Percentiles rank a stretch among this genome's conserved stretches.
Conservation (phyloP, 1,140 invertebrate species). For the Luehdorfia chinensis region DNA sequence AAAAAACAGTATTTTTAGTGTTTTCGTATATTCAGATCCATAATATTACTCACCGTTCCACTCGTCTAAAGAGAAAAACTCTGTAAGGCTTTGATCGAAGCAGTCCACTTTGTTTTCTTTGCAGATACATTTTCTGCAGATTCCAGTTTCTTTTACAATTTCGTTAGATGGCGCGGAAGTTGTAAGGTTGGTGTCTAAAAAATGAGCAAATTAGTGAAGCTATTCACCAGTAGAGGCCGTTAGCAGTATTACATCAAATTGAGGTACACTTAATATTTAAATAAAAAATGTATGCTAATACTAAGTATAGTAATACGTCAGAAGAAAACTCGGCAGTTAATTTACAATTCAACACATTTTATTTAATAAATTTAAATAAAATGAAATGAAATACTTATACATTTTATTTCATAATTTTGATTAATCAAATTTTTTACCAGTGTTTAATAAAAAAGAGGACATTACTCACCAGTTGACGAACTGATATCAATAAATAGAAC, state of each 20-base stretch:
- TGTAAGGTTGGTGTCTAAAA: slow-evolving; percentile 27
- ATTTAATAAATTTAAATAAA: too few species aligned
- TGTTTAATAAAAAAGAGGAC: too few species aligned
- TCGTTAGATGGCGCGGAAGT: slow-evolving; percentile 18
- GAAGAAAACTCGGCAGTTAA: too few species aligned
- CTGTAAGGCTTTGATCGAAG: slow-evolving; percentile 43
- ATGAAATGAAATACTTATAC: too few species aligned
- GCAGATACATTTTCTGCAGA: slow-evolving; percentile 54
- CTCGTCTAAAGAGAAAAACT: slow-evolving; percentile 56
- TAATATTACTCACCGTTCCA: slow-evolving; percentile 62
- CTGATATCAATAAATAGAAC: background rate
- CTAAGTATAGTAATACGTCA: too few species aligned
- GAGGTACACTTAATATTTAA: too few species aligned
- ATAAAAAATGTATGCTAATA: too few species aligned
- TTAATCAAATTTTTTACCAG: too few species aligned
- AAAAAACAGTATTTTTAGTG: too few species aligned
- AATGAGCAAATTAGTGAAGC: slow-evolving; percentile 13
- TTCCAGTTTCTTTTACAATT: slow-evolving; percentile 36
- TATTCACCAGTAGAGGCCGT: slow-evolving; percentile 24
- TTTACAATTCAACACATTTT: too few species aligned
- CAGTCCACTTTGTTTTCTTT: slow-evolving; percentile 55
- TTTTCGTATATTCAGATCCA: too few species aligned
- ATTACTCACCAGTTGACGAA: slow-evolving; percentile 7
- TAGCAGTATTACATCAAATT: slow-evolving; percentile 14
- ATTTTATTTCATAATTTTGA: too few species aligned